A percentile compares a stretch with the other conserved stretches of the same genome.
These are phyloP conservation scores for Varanus komodoensis DNA, from an alignment of 2,113 vertebrate genomes.

Conservation along the genomic window DNA sequence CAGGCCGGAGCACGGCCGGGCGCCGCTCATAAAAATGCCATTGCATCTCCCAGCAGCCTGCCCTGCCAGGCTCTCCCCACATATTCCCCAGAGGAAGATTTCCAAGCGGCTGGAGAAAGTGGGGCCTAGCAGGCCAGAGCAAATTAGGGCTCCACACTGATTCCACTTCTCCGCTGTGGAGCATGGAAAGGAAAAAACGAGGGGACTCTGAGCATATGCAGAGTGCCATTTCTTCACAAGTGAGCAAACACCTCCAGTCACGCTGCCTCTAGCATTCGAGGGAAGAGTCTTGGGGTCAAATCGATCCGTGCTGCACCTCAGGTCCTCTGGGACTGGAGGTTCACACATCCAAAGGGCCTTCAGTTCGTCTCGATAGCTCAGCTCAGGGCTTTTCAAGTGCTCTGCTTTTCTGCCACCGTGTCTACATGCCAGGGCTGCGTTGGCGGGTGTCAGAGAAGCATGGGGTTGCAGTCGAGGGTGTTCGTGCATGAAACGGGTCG, in stretches of 20 bases:
- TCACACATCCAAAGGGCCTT: not conserved
- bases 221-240: not conserved
- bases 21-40: not conserved
- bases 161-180: not conserved
- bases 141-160: not conserved
- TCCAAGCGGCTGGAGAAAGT: not conserved
- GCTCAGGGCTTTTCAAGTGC: not conserved
- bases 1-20: not conserved
- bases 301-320: not conserved
- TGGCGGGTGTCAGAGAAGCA: not conserved
- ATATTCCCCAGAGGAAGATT: too few species aligned
- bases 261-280: not conserved
- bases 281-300: not conserved
- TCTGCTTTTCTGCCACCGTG: not conserved
- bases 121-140: not conserved
- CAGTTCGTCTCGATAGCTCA: not conserved
- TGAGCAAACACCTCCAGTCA: not conserved
- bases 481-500: too few species aligned
- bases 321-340: not conserved
- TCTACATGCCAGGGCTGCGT: not conserved
- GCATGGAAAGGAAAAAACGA: not conserved
- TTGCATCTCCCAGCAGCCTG: not conserved
- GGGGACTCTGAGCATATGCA: not conserved
- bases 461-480: too few species aligned
- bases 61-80: not conserved